Conservation (phyloP, 2,797 vertebrate genomes). For the Gobio occitaniae region DNA sequence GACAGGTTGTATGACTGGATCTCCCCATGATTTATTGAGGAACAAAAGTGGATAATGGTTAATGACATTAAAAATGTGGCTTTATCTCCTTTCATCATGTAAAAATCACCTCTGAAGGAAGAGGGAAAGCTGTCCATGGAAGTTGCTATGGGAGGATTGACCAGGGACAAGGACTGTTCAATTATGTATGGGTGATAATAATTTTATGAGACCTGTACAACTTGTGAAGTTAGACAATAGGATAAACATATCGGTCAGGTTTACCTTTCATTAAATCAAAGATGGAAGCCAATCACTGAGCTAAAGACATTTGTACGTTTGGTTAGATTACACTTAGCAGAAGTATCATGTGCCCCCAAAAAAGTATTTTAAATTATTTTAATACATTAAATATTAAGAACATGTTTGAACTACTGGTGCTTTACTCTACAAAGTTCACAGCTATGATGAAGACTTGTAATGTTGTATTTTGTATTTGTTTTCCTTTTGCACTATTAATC, state of each 20-base stretch:
- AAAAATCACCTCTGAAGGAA: neutral
- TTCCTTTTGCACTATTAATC: neutral
- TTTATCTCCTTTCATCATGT: neutral
- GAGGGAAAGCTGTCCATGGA: neutral
- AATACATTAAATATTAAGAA: neutral
- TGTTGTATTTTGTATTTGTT: neutral
- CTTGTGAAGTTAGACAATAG: neutral
- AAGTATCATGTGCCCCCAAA: neutral
- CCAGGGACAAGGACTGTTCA: neutral
- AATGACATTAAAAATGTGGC: neutral
- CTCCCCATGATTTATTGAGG: neutral
- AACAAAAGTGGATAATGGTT: neutral
- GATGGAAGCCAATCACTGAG: neutral
- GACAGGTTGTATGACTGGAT: neutral
- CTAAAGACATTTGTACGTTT: neutral
- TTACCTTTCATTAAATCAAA: neutral
- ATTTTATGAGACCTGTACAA: neutral
- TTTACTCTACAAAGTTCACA: neutral
- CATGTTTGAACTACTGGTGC: neutral
- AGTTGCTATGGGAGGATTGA: neutral
- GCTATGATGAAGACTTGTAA: neutral
- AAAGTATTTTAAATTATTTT: neutral
- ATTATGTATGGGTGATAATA: constrained; percentile 18
- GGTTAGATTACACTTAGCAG: neutral
- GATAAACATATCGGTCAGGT: neutral